Base-by-base conservation (phyloP, 2,113 vertebrate species). In the Meriones unguiculatus region DNA sequence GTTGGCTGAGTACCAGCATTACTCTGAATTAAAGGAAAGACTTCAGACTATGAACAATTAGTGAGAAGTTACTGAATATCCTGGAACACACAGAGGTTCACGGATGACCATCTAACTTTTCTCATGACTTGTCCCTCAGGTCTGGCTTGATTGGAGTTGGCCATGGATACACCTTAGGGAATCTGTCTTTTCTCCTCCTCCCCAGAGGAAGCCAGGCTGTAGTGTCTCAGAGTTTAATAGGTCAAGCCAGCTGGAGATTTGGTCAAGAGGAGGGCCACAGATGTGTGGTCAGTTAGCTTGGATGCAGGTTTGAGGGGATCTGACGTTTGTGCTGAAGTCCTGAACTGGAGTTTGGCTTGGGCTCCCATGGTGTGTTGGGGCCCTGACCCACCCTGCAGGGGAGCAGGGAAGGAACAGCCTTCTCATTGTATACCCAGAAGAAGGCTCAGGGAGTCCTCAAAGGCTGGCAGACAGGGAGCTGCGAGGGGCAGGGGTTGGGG, bases 21-120 rank as follows among this genome's bases (percentile, higher is more conserved):
- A 52, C n/a, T 64, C 41, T 87, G 67, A 32, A 35, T 3, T 24
- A 54, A 64, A 65, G 24, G 22, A 46, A 65, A 84, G 70, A 75
- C 13, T 14, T n/a, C 32, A 52, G 59, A 18, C 57, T 57, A 57
- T 57, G 57, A 57, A 2, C 4, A 2, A 14, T 59, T 59, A 38
- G 32, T 62, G 38, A 38, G 57, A 64, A 62, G 30, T 20, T 32
- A 9, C 28, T 18, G 30, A 81, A 14, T 6, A 1, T 52, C 65
- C 46, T 0, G 65, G 57, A 52, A 30, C 1, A 22, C 13, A 7
- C 11, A 3, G 20, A 35, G 4, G 11, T n/a, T n/a, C 0, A 0
- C 18, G 54, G 5, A 22, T 50, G 73, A 28, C 24, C 11, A 12
- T 46, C 41, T 46, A 25, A 76, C 73, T 76, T 76, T 76, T 28